A percentile compares a stretch with the other conserved stretches of the same genome.
phyloP scores from a whole-genome alignment of 2,797 vertebrate species.

The Muraenolepis orangiensis region DNA sequence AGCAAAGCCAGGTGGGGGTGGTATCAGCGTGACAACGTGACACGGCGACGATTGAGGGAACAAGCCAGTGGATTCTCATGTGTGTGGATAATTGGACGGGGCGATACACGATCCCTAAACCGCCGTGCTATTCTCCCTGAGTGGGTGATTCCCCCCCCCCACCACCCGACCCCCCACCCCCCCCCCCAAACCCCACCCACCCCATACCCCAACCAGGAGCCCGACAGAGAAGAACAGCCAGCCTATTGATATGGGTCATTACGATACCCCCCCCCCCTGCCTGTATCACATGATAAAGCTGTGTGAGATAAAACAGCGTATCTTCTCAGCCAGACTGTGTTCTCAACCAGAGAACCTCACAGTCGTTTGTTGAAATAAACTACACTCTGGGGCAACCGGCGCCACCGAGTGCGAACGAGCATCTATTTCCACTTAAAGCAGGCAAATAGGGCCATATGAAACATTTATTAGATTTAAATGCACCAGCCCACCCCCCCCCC shows the following conservation, averaged over 20 bases:
- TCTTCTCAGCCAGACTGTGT: slow-evolving; percentile 43
- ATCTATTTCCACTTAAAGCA: slow-evolving; percentile 20
- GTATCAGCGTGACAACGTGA: background rate
- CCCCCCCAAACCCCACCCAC: too few species aligned
- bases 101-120: background rate
- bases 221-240: slow-evolving; percentile 29
- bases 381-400: slow-evolving; percentile 7
- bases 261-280: background rate
- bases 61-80: background rate
- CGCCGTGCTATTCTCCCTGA: background rate
- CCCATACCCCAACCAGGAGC: background rate
- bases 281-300: slow-evolving; percentile 42
- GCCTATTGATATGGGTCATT: slow-evolving; percentile 33
- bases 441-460: slow-evolving; percentile 15
- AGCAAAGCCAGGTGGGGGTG: too few species aligned
- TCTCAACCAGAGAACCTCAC: slow-evolving; percentile 12
- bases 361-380: slow-evolving; percentile 37
- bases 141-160: too few species aligned
- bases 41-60: background rate
- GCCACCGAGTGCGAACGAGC: slow-evolving; percentile 18
- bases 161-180: too few species aligned
- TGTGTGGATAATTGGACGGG: background rate
- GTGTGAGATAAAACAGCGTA: slow-evolving; percentile 37
- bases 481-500: slow-evolving; percentile 10
- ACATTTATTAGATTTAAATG: slow-evolving; percentile 31